Percentiles rank a stretch among this genome's conserved stretches.
Conservation (phyloP, 2,888 invertebrate species). For the Patella depressa region DNA sequence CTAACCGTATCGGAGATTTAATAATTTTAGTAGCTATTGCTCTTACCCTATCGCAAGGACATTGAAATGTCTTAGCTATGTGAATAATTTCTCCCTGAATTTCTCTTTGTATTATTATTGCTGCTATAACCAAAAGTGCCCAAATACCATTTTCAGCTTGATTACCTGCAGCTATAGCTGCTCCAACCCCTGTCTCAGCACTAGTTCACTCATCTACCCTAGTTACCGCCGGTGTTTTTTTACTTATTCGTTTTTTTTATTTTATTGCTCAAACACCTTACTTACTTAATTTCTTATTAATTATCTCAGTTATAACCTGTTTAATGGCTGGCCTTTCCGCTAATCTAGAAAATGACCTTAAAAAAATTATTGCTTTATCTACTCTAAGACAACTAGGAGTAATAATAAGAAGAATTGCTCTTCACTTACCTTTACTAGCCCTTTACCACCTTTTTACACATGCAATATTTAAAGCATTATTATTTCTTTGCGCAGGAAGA, state of each 20-base stretch:
- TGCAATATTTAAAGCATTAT: slow-evolving; percentile 83
- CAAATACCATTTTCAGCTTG: slow-evolving; percentile 86
- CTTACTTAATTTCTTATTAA: slow-evolving; percentile 74
- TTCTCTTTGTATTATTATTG: slow-evolving; percentile 72
- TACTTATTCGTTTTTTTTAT: slow-evolving; percentile 80
- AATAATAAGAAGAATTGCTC: slow-evolving; percentile 79
- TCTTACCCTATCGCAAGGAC: slow-evolving; percentile 46
- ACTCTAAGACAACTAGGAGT: slow-evolving; percentile 83
- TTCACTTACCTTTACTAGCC: slow-evolving; percentile 75
- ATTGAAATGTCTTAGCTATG: slow-evolving; percentile 71
- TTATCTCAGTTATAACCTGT: slow-evolving; percentile 71
- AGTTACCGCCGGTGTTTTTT: slow-evolving; percentile 83
- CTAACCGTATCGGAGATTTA: slow-evolving; percentile 83
- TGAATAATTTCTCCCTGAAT: slow-evolving; percentile 72
- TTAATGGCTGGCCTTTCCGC: slow-evolving; percentile 67
- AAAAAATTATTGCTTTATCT: slow-evolving; percentile 85
- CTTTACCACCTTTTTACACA: slow-evolving; percentile 83
- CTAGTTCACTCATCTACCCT: slow-evolving; percentile 85
- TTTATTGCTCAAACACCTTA: slow-evolving; percentile 71
- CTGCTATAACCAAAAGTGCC: slow-evolving; percentile 83
- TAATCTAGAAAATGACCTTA: slow-evolving; percentile 76
- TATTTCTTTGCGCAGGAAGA: slow-evolving; percentile 81
- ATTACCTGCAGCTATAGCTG: slow-evolving; percentile 82
- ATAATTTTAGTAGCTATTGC: slow-evolving; percentile 77
- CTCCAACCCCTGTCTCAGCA: slow-evolving; percentile 83